These are phyloP conservation scores for Lymantria monacha DNA, from an alignment of 2,888 invertebrate genomes.

Conservation along the genomic window DNA sequence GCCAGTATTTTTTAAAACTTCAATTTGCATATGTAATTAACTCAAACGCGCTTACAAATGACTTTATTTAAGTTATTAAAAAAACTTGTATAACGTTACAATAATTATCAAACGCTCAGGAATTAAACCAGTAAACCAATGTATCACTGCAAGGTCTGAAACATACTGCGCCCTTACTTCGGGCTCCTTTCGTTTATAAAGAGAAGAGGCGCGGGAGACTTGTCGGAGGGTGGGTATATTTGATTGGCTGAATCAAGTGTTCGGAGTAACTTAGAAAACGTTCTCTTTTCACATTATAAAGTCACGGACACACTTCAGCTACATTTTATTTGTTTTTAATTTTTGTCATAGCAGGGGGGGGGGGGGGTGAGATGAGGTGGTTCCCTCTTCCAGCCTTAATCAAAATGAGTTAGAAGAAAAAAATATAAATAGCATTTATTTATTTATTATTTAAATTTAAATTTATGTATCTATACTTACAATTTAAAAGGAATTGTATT, in stretches of 20 bases:
- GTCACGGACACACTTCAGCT: slow-evolving; percentile 59
- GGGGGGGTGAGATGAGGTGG: background rate
- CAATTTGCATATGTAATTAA: background rate
- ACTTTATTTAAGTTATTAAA: background rate
- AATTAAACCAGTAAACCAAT: slow-evolving; percentile 29
- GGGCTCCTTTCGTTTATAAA: slow-evolving; percentile 67
- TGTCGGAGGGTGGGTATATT: slow-evolving; percentile 78
- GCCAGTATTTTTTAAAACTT: background rate
- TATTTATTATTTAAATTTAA: background rate
- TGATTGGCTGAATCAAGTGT: slow-evolving; percentile 86
- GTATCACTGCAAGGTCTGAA: slow-evolving; percentile 50
- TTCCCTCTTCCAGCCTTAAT: background rate
- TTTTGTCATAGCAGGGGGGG: slow-evolving; percentile 14
- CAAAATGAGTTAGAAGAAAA: background rate
- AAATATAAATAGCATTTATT: background rate
- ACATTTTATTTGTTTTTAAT: slow-evolving; percentile 29
- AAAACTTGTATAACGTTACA: background rate
- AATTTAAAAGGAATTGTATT: too few species aligned
- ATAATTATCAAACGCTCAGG: background rate
- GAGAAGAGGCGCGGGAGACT: slow-evolving; percentile 76
- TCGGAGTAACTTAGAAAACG: slow-evolving; percentile 81
- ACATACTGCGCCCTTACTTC: slow-evolving; percentile 60
- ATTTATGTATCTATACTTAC: too few species aligned
- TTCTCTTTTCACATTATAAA: slow-evolving; percentile 69
- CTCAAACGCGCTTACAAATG: background rate